Evolutionary conservation across 1,140 invertebrate genomes (phyloP), one percentile per base, ranked within the genome.

Genomic region (Andrena cerasifolii): DNA sequence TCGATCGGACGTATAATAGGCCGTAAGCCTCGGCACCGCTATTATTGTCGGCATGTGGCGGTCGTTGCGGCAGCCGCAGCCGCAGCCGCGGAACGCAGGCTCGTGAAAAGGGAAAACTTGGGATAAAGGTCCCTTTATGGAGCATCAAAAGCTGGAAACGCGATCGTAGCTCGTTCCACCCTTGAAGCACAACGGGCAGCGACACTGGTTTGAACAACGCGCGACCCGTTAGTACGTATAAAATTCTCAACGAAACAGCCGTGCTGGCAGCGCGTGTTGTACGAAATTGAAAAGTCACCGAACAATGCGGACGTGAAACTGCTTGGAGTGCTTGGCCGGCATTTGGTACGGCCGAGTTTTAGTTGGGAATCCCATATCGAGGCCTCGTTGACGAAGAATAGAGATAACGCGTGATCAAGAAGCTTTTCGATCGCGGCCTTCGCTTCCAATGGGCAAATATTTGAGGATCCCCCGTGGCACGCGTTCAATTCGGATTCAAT

Each of bases 81-180:
- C 54, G 63, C n/a, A 31, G 24, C 14, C n/a, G 21, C 65, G 33
- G 12, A 59, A 54, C 47, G 67, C 45, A n/a, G 33, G 59, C 14
- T 75, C 51, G 59, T 68, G 70, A 76, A 80, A 76, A 31, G 59
- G 28, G 18, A 77, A 74, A 77, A 80, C 36, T 82, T 71, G 14
- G 61, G 16, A 58, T 77, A 77, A 76, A 59, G 53, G 61, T 33
- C 31, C 28, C 16, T 80, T 77, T 82, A 80, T 56, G 54, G 47
- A 26, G 40, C 66, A 77, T 81, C 78, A 81, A 72, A 77, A 72
- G 66, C 12, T 43, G 40, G 40, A 31, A 79, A 68, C n/a, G 18
- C n/a, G 28, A 10, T 26, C n/a, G 62, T 49, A 14, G 33, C 77
- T 63, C 71, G 71, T 82, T 58, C 66, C 63, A 49, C 40, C 10